Base-by-base conservation (phyloP, 2,797 vertebrate genomes). In the Enteromius fasciolatus region DNA sequence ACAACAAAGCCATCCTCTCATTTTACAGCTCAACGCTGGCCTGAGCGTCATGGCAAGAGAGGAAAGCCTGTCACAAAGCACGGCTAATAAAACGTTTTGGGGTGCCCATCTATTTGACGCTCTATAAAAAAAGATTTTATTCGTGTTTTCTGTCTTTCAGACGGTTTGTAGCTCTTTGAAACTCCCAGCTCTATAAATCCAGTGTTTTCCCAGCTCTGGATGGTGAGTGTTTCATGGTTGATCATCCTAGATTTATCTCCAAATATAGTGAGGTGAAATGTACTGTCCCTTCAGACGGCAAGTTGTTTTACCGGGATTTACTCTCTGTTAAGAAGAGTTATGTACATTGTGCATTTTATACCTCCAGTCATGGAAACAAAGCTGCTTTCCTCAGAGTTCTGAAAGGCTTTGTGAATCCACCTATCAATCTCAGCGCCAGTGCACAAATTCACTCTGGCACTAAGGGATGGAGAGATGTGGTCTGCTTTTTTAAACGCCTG, bases 181-280 rank as follows among this genome's bases (percentile, higher is more conserved):
- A 89, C 89, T 82, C 83, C 86, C 36, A 70, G 82, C 68, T 90
- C 88, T 86, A 92, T 94, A 94, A 93, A 94, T 93, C 89, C 6
- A 57, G 83, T 85, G 77, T 80, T 76, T 82, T 80, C 75, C 63
- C 66, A 83, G 80, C 86, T 84, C 85, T 88, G 85, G 84, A 91
- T 84, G 81, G 87, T 66, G 89, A 92, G 91, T 91, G 90, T 93
- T 93, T 94, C 92, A 92, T 88, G 90, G 91, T 84, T 92, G 91
- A 93, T 94, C 91, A 92, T 92, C 89, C 89, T 89, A 94, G 93
- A 95, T 95, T 94, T 94, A 95, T 95, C 91, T 94, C 91, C 92
- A 93, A 93, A 94, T 92, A 94, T 92, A 93, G 91, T 92, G 90
- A 91, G 86, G 89, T 84, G 83, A 92, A 93, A 93, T 90, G 91